Conservation (phyloP, 2,113 vertebrate species). For the Physeter macrocephalus region DNA sequence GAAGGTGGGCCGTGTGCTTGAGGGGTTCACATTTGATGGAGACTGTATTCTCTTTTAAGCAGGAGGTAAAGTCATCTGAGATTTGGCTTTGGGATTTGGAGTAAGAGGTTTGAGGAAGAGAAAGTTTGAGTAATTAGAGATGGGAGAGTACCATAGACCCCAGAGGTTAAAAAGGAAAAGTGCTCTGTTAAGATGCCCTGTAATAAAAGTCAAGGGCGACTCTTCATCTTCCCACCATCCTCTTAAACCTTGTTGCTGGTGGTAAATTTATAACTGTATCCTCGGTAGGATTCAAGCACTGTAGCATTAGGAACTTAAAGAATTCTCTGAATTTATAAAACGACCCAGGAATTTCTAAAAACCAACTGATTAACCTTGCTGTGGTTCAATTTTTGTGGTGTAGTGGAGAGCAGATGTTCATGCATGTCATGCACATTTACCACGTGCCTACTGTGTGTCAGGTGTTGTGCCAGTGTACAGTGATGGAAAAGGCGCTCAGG, state of each 20-base stretch:
- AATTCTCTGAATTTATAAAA: neutral
- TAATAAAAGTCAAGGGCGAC: neutral
- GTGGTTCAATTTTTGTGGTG: neutral
- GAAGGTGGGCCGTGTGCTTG: neutral
- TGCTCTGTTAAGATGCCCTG: neutral
- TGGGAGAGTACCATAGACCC: neutral
- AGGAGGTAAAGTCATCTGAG: neutral
- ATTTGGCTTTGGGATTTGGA: neutral
- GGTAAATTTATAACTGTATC: neutral
- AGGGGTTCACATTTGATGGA: neutral
- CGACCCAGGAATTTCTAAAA: neutral
- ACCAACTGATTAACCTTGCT: neutral
- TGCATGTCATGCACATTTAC: no score
- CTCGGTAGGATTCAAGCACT: neutral
- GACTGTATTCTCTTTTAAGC: neutral
- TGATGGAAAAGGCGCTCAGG: neutral
- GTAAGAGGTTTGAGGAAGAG: neutral
- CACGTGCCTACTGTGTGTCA: neutral
- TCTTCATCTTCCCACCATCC: neutral
- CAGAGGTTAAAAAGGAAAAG: neutral
- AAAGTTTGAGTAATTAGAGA: neutral
- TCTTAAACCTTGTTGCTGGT: neutral
- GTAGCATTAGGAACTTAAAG: neutral
- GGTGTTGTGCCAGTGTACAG: accelerated
- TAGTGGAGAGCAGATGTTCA: neutral